Conservation (phyloP, 2,888 invertebrate species). For the Oscheius sp. region DNA sequence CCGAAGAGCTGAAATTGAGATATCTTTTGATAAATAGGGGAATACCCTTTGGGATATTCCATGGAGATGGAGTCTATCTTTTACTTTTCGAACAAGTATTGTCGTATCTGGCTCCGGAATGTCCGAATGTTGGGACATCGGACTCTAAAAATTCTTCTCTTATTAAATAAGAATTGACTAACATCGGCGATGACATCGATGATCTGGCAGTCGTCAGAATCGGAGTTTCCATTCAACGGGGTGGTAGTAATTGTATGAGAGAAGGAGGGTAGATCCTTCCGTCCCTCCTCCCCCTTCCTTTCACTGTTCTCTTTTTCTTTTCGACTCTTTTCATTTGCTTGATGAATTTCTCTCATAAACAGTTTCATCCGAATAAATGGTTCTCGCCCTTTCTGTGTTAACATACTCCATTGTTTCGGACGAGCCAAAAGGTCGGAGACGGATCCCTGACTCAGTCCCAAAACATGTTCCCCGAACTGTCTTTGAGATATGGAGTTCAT, state of each 20-base stretch:
- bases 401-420: constrained; percentile 98
- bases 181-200: not conserved
- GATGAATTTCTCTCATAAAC: constrained; percentile 78
- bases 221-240: not conserved
- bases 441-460: constrained; percentile 93
- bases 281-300: not conserved
- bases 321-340: constrained; percentile 14
- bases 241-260: constrained; percentile 16
- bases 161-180: no score
- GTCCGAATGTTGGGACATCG: not conserved
- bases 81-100: constrained; percentile 81
- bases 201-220: not conserved
- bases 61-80: constrained; percentile 72
- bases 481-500: constrained; percentile 84
- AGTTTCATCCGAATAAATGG: constrained; percentile 98
- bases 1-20: constrained; percentile 78
- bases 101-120: constrained; percentile 93
- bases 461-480: constrained; percentile 95
- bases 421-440: constrained; percentile 95
- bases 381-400: constrained; percentile 87
- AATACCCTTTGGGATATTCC: constrained; percentile 85
- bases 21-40: not conserved
- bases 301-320: constrained; percentile 75
- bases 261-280: not conserved
- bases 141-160: not conserved